phyloP scores from a whole-genome alignment of 1,140 invertebrate species.

The Megathymus violae region DNA sequence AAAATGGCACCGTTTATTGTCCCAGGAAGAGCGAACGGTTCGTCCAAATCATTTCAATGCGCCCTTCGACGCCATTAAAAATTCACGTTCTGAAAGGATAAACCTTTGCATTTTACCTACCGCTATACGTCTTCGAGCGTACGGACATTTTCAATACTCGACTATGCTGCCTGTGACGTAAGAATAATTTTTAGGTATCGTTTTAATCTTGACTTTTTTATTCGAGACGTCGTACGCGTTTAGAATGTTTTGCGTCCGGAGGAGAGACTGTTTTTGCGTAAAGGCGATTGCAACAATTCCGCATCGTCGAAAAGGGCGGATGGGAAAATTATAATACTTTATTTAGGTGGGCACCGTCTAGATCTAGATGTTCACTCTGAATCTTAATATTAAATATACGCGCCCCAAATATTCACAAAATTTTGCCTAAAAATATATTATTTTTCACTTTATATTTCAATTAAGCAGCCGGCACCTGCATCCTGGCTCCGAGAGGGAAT shows the following conservation, averaged over 20 bases:
- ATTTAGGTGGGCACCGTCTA: too few species aligned
- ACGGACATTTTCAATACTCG: not conserved
- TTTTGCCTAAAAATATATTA: too few species aligned
- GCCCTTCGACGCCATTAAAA: slow-evolving; percentile 28
- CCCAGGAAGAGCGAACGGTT: not conserved
- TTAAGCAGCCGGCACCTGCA: too few species aligned
- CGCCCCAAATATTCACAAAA: too few species aligned
- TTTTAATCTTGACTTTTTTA: slow-evolving; percentile 9
- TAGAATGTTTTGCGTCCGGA: not conserved
- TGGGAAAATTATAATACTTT: slow-evolving; percentile 28
- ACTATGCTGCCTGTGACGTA: slow-evolving; percentile 5
- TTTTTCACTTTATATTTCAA: too few species aligned
- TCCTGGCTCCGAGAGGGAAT: too few species aligned
- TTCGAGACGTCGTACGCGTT: not conserved
- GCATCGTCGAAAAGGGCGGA: slow-evolving; percentile 11
- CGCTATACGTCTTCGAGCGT: slow-evolving; percentile 7
- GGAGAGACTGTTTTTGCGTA: not conserved
- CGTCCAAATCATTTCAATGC: slow-evolving; percentile 17
- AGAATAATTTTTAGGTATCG: too few species aligned
- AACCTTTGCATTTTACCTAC: slow-evolving; percentile 28
- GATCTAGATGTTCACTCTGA: too few species aligned
- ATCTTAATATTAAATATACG: too few species aligned
- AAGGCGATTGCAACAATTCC: not conserved
- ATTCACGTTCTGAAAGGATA: slow-evolving; percentile 30
- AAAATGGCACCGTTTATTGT: slow-evolving; percentile 11